phyloP scores from a whole-genome alignment of 2,888 invertebrate genomes.

The Nebria salina region DNA sequence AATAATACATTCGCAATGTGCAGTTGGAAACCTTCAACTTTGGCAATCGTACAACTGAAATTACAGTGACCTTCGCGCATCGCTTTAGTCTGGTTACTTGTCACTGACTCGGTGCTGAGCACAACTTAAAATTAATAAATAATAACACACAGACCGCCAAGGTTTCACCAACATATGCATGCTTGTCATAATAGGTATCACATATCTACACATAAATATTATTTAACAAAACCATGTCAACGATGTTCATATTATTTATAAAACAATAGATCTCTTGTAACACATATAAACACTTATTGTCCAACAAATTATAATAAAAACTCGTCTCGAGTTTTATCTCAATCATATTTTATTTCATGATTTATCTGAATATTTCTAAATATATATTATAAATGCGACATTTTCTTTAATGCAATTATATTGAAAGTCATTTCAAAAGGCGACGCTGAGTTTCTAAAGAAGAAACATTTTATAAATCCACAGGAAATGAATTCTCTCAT shows the following conservation, averaged over 20 bases:
- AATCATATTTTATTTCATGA: no score
- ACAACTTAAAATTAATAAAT: background rate
- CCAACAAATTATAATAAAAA: no score
- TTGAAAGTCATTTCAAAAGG: no score
- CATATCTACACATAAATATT: background rate
- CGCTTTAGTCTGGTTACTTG: background rate
- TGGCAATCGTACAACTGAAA: slow-evolving; percentile 28
- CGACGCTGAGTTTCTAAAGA: background rate
- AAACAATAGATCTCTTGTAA: background rate
- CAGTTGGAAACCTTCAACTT: slow-evolving; percentile 31
- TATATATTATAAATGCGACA: no score
- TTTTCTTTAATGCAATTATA: no score
- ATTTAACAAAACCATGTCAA: background rate
- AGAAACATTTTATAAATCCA: background rate
- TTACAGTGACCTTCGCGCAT: background rate
- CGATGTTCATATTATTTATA: background rate
- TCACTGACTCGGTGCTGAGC: background rate
- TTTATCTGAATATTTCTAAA: no score
- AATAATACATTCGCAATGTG: background rate
- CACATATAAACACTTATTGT: no score
- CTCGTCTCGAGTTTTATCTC: no score
- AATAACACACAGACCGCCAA: slow-evolving; percentile 21
- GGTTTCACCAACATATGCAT: slow-evolving; percentile 30
- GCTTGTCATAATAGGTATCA: background rate
- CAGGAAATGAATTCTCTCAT: background rate